A percentile compares a stretch with the other conserved stretches of the same genome.
Conservation (phyloP, 2,797 vertebrate genomes). For the Sebastes taczanowskii region DNA sequence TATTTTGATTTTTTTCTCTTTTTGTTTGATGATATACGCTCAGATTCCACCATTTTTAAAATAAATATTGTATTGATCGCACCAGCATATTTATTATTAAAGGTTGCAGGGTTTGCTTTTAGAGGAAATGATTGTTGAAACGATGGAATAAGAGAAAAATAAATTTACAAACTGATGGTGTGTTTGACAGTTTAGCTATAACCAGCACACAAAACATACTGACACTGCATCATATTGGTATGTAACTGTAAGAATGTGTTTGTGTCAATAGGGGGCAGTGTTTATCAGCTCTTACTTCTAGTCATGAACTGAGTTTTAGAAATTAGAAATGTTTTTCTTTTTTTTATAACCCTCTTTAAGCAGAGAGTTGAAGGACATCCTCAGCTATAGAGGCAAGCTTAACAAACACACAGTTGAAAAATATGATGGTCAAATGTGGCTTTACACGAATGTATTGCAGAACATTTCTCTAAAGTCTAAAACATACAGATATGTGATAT, state of each 20-base stretch:
- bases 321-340: background rate
- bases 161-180: background rate
- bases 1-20: background rate
- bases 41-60: background rate
- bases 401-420: conserved; percentile 1
- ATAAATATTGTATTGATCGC: background rate
- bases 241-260: conserved; percentile 23
- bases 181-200: background rate
- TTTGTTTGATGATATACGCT: background rate
- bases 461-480: background rate
- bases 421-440: background rate
- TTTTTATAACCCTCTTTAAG: background rate
- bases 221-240: background rate
- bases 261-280: conserved; percentile 73
- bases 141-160: background rate
- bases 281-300: conserved; percentile 35
- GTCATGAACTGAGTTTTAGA: background rate
- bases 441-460: background rate
- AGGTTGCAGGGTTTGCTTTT: background rate
- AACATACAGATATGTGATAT: background rate
- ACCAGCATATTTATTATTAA: background rate
- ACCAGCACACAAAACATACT: background rate
- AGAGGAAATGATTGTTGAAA: background rate
- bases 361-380: conserved; percentile 25
- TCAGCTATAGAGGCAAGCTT: background rate